Percentiles rank a stretch among this genome's conserved stretches.
Evolutionary conservation across 2,113 vertebrate species (phyloP).

Genomic region (Caretta caretta): DNA sequence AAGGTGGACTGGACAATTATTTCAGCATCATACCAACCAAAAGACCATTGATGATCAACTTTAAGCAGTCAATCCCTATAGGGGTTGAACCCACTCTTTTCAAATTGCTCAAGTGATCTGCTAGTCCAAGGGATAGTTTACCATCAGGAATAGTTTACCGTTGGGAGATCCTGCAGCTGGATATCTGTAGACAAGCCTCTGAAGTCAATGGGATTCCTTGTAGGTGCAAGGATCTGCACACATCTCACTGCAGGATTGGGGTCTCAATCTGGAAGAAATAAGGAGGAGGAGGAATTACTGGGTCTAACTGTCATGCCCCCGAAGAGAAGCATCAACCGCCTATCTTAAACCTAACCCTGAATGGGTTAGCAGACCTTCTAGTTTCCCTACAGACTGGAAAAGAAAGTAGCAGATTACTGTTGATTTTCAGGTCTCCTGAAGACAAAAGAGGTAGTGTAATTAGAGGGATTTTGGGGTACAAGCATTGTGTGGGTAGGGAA

Average conservation of each 20-base stretch:
- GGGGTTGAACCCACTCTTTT: background rate
- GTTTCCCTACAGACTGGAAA: background rate
- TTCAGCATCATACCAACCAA: background rate
- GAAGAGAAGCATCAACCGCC: background rate
- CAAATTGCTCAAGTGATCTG: background rate
- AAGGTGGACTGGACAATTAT: background rate
- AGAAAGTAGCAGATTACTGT: background rate
- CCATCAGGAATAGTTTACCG: background rate
- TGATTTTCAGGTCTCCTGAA: background rate
- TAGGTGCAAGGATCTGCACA: background rate
- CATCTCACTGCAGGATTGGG: background rate
- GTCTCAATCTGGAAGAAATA: background rate
- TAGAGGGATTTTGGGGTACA: accelerated
- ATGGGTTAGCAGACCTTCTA: background rate
- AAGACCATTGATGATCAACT: background rate
- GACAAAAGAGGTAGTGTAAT: background rate
- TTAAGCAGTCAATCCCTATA: accelerated
- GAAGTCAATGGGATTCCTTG: background rate
- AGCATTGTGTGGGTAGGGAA: background rate
- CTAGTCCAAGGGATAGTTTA: background rate
- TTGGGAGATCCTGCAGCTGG: background rate
- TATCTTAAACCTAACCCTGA: background rate
- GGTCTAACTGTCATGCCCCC: background rate
- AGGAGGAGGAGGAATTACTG: background rate
- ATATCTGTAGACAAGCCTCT: background rate